Evolutionary conservation across 2,888 invertebrate species (phyloP), one percentile per base, ranked within the genome.

Genomic region (Tetranychus piercei): DNA sequence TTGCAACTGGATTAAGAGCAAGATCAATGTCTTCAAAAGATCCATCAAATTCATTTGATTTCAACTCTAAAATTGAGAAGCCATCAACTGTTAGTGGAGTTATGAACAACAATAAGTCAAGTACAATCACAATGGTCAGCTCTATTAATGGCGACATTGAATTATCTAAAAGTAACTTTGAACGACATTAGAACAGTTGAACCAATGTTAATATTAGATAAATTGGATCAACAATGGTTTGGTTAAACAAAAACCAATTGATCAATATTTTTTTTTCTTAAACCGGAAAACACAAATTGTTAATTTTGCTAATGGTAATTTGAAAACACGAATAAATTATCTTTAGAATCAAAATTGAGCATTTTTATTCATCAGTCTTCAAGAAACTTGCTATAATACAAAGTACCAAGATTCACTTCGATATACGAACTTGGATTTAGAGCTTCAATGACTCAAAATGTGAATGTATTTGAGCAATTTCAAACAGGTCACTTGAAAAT

Each of bases 31-130:
- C 55, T 15, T 55, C 55, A 9, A 55, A 55, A 15, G 55, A 15
- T 55, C 55, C 55, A 3, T 55, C 55, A 15, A 55, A 55, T 55
- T 20, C 20, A 73, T 73, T 34, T 43, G 18, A 44, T 43, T n/a
- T 67, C 44, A 8, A 43, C 34, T 43, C 34, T 20, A 22, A 69
- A 69, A 20, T 22, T 23, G 22, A 69, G 34, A 23, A 69, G 69
- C 22, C 11, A 69, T 69, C 55, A 55, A 55, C 55, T 15, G 55
- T 55, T 55, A 55, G 55, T 15, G 55, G 55, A 55, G 15, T 69
- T 7, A 69, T 23, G 11, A 69, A 69, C 34, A 69, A 69, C 11
- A 69, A 69, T 69, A 69, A 69, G 22, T 69, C 69, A 20, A 69
- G 34, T 23, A 23, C 69, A 69, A 23, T 69, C 11, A 23, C 69